Evolutionary conservation across 2,888 invertebrate genomes (phyloP), one percentile per base, ranked within the genome.

Genomic region (Callyntrura guangdongensis): DNA sequence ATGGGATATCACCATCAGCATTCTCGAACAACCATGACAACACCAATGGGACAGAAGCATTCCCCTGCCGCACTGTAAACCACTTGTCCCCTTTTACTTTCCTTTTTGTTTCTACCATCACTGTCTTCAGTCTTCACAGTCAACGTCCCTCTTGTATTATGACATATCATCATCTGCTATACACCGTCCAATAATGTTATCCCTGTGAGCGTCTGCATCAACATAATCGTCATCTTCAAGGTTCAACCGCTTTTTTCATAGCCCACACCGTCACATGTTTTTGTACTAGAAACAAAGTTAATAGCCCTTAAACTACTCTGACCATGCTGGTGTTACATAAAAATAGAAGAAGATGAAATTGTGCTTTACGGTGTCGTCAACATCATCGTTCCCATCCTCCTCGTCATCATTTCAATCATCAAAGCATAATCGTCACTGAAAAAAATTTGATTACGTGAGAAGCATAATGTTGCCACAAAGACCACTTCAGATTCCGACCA

Each of bases 401-500:
- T 59, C 0, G 6, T 22, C 61, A 20, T 20, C 61, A 61, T 61
- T 61, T 22, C 22, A 61, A 74, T 49, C 74, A 45, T 53, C 77
- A 25, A 49, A 74, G 20, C n/a, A 74, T 49, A 25, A 49, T 49
- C 25, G 20, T 12, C 77, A 53, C 53, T 77, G 77, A 49, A 69
- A 77, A 49, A 49, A 5, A 22, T 20, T 47, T 53, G 77, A 77
- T 77, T 53, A 72, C 22, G 47, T 49, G 47, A 72, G 12, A 49
- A 11, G n/a, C 49, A 77, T 0, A 25, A 77, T 77, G 77, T 12
- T 74, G 22, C 74, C 72, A 20, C 72, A 74, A 12, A 74, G 47
- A 20, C 72, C 77, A 77, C 77, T 77, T 0, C 77, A 79, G 56
- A 79, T 79, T 27, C 79, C 79, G 17, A 11, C 56, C n/a, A 79